Conservation (phyloP, 2,113 vertebrate species). For the Amphiprion percula region DNA sequence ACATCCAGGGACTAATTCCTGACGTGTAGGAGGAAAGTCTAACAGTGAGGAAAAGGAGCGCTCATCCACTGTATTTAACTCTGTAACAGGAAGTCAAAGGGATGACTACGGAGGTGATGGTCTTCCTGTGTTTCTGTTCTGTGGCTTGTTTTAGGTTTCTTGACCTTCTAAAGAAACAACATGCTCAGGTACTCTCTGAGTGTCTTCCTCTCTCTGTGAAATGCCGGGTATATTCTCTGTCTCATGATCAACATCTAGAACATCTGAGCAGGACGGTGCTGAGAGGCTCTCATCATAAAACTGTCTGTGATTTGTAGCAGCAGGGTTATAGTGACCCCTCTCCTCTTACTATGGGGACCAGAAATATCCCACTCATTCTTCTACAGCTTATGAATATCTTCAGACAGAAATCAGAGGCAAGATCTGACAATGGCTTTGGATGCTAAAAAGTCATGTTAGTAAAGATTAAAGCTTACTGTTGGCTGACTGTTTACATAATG, state of each 20-base stretch:
- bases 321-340: background rate
- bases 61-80: too few relatives aligned
- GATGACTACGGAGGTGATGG: too few relatives aligned
- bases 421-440: background rate
- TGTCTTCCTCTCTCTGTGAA: background rate
- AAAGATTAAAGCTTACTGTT: background rate
- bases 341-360: background rate
- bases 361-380: background rate
- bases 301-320: slow-evolving; percentile 34
- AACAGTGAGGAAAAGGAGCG: too few relatives aligned
- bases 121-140: too few relatives aligned
- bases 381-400: background rate
- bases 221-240: slow-evolving; percentile 2
- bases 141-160: background rate
- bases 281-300: slow-evolving; percentile 30
- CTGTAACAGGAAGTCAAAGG: too few relatives aligned
- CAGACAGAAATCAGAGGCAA: background rate
- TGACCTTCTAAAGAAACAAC: background rate
- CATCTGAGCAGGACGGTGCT: background rate
- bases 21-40: too few relatives aligned
- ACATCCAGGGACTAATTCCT: too few relatives aligned
- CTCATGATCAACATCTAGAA: slow-evolving; percentile 27
- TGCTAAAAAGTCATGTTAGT: background rate
- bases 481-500: too few relatives aligned
- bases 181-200: background rate